Conservation (phyloP, 1,140 invertebrate genomes). For the Aphaenogaster floridana region DNA sequence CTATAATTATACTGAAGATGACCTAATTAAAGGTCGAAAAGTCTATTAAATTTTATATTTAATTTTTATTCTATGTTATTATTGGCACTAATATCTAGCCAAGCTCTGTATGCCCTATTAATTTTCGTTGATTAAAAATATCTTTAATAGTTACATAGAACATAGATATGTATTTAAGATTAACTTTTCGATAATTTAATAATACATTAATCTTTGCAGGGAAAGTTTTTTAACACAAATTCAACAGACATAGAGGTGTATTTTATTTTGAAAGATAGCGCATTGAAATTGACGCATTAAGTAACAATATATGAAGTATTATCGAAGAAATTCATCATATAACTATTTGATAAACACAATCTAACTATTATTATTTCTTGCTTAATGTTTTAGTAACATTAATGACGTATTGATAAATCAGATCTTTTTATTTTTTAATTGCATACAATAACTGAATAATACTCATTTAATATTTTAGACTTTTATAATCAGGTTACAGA, state of each 20-base stretch:
- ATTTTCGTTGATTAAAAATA: not conserved
- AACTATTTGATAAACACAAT: not conserved
- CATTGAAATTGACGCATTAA: not conserved
- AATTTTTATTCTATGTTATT: too few species aligned
- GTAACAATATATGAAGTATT: not conserved
- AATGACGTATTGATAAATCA: not conserved
- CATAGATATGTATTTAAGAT: not conserved
- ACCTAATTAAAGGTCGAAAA: too few species aligned
- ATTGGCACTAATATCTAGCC: too few species aligned
- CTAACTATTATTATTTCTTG: not conserved
- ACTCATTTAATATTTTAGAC: not conserved
- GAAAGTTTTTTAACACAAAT: slow-evolving; percentile 14
- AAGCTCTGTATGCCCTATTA: too few species aligned
- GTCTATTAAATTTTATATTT: too few species aligned
- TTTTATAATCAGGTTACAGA: not conserved
- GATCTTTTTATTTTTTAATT: not conserved
- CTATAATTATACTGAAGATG: too few species aligned
- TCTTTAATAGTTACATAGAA: not conserved
- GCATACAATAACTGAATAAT: not conserved
- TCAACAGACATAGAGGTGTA: not conserved
- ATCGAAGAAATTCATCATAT: not conserved
- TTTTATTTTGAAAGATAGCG: not conserved
- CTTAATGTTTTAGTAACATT: not conserved
- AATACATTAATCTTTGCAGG: slow-evolving; percentile 28
- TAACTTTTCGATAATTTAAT: not conserved